These are phyloP conservation scores for Scylla paramamosain DNA, from an alignment of 1,140 invertebrate genomes.

Conservation along the genomic window DNA sequence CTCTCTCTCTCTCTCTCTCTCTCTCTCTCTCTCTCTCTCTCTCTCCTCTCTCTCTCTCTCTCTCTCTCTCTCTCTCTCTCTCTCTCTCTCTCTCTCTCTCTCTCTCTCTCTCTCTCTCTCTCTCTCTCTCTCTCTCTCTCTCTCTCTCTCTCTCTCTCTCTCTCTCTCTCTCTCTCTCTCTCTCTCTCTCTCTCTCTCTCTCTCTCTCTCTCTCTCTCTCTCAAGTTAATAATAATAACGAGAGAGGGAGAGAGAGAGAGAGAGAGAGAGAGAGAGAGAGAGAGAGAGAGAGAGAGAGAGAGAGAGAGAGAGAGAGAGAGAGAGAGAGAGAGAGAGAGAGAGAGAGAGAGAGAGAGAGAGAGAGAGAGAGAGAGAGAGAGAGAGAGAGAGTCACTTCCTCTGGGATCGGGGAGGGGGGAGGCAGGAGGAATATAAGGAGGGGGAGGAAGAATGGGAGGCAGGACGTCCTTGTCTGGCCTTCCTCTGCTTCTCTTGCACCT, in stretches of 20 bases:
- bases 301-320: background rate
- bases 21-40: background rate
- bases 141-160: too few relatives aligned
- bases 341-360: background rate
- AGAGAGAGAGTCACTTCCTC: conserved; percentile 3
- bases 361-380: conserved; percentile 25
- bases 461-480: background rate
- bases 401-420: background rate
- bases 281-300: too few relatives aligned
- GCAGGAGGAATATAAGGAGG: background rate
- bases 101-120: background rate
- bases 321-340: conserved; percentile 21
- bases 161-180: background rate
- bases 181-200: background rate
- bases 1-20: background rate
- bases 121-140: too few relatives aligned
- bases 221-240: background rate
- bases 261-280: too few relatives aligned
- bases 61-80: conserved; percentile 8
- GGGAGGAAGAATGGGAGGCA: background rate
- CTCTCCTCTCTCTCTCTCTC: background rate
- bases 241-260: background rate
- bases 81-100: conserved; percentile 9
- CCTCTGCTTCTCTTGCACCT: background rate
- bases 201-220: too few relatives aligned